phyloP scores from a whole-genome alignment of 2,797 vertebrate species.

The Iguana delicatissima region DNA sequence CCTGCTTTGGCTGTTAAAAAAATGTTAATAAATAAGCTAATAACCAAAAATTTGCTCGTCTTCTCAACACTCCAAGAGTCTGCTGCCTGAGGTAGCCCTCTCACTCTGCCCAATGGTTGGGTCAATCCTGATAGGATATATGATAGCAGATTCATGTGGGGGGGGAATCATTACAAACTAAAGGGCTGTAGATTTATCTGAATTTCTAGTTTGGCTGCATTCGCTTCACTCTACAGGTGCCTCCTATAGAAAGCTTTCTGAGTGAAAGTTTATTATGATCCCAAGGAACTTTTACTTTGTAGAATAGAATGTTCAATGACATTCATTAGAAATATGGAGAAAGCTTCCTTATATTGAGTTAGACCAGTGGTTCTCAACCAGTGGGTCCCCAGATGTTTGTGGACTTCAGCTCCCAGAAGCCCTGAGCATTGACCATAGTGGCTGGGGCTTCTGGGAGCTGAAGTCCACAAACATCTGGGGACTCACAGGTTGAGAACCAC shows the following conservation, averaged over 20 bases:
- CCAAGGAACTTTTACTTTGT: constrained; percentile 44
- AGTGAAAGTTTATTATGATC: constrained; percentile 46
- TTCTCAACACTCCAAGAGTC: background rate
- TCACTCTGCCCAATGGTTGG: background rate
- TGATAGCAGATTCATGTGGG: constrained; percentile 22
- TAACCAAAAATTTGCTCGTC: background rate
- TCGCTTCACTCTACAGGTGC: constrained; percentile 42
- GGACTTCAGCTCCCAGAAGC: no score
- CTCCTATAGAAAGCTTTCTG: constrained; percentile 55
- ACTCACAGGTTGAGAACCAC: no score
- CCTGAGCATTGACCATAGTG: no score
- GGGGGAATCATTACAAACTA: constrained; percentile 5
- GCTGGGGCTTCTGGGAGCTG: no score
- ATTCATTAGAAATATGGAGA: no score
- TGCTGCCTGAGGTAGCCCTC: background rate
- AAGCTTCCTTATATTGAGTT: no score
- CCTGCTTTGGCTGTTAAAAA: no score
- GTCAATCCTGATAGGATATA: background rate
- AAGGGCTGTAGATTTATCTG: constrained; percentile 34
- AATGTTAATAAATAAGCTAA: no score
- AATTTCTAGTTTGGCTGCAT: constrained; percentile 35
- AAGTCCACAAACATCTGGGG: no score
- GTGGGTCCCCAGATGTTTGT: no score
- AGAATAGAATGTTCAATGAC: constrained; percentile 11
- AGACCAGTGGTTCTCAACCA: no score